These are phyloP conservation scores for Orycteropus afer DNA, from an alignment of 2,113 vertebrate genomes.

Conservation along the genomic window DNA sequence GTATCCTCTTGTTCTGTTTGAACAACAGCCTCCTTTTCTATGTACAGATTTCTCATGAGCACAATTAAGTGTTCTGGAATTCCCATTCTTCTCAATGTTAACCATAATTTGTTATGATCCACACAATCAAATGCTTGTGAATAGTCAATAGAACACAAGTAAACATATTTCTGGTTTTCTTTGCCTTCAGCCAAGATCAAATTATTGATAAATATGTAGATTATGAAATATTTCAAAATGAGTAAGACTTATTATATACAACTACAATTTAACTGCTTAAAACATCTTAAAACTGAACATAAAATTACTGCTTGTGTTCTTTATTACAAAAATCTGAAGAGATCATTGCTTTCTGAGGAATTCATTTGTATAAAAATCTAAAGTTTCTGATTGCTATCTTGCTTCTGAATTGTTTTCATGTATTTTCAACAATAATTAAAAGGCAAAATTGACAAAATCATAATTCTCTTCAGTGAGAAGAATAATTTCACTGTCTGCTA, in stretches of 20 bases:
- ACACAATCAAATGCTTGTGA: too few species aligned
- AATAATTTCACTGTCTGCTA: slow-evolving; percentile 28
- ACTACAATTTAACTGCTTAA: neutral
- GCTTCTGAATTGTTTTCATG: slow-evolving; percentile 39
- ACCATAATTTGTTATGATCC: too few species aligned
- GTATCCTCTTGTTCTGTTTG: too few species aligned
- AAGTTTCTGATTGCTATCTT: slow-evolving; percentile 11
- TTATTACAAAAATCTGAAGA: slow-evolving; percentile 21
- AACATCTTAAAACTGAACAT: neutral
- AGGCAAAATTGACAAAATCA: slow-evolving; percentile 27
- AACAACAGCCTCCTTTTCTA: too few species aligned
- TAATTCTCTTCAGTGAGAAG: slow-evolving; percentile 9
- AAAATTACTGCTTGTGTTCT: neutral
- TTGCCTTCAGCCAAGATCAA: too few species aligned
- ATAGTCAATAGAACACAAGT: too few species aligned
- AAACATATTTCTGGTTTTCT: too few species aligned
- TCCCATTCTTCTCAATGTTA: too few species aligned
- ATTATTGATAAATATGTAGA: neutral
- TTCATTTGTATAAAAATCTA: slow-evolving; percentile 9
- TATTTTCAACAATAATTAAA: slow-evolving; percentile 5
- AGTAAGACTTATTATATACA: neutral
- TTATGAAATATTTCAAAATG: neutral
- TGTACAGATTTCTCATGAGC: too few species aligned
- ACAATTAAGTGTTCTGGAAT: too few species aligned
- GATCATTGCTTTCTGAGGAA: slow-evolving; percentile 10